Evolutionary conservation across 2,797 vertebrate species (phyloP), one percentile per base, ranked within the genome.

Genomic region (Okamejei kenojei): DNA sequence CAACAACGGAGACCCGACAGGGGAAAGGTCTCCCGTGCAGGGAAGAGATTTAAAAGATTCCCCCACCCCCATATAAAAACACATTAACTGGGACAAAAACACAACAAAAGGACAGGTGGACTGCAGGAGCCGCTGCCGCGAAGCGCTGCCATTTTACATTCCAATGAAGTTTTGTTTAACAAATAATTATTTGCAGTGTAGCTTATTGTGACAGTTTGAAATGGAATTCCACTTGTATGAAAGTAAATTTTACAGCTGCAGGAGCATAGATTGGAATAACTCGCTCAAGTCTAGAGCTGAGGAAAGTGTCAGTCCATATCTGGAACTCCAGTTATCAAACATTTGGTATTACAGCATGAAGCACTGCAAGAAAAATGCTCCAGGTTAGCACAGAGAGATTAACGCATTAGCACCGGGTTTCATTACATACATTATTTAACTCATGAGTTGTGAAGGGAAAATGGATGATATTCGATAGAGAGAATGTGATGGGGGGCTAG

Each of bases 201-300:
- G 96, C 97, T 96, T 96, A 96, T 96, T 95, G 94, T 95, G 94
- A 95, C 95, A 96, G 95, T 94, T 95, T 95, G 95, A 96, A 96
- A 97, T 96, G 94, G 94, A 96, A 96, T 95, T 95, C 94, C 94
- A 95, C 93, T 93, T 93, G 0, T 95, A 94, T 95, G 95, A 96
- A 96, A 96, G 96, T 96, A 96, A 96, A 96, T 96, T 96, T 96
- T 95, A 95, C 94, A 95, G 95, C 94, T 92, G 80, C 95, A 94
- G 94, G 95, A 94, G 94, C 94, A 94, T 95, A 95, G 94, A 96
- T 95, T 95, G 96, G 95, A 97, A 96, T 96, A 96, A 96, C 94
- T 96, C 95, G 96, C 68, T 96, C 94, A 95, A 96, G 96, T 96
- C 95, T 95, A 94, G 95, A 94, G 93, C 94, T 84, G 93, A 95